A percentile compares a stretch with the other conserved stretches of the same genome.
phyloP scores from a whole-genome alignment of 2,888 invertebrate species.

The Tipula confusa region DNA sequence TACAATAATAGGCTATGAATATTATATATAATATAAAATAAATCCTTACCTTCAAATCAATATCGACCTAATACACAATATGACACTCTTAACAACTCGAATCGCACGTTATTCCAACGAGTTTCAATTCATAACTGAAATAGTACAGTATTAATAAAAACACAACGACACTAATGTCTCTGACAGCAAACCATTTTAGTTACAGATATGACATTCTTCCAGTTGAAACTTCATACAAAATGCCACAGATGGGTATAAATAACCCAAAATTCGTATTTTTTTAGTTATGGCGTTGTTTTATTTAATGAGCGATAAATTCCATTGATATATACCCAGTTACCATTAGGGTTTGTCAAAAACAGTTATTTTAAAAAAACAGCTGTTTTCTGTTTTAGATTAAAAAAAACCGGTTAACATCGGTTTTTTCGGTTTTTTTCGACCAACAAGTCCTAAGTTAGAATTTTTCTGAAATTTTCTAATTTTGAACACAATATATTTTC shows the following conservation, averaged over 20 bases:
- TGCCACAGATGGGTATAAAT: background rate
- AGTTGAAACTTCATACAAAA: background rate
- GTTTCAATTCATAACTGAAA: background rate
- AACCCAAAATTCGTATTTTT: background rate
- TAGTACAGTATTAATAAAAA: background rate
- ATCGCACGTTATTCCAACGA: background rate
- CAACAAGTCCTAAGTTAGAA: no score
- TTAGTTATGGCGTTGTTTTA: background rate
- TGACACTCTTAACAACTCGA: background rate
- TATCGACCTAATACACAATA: background rate
- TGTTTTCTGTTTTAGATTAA: no score
- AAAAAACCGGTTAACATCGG: no score
- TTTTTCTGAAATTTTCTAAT: no score
- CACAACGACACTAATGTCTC: background rate
- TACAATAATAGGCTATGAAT: no score
- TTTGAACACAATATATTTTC: no score
- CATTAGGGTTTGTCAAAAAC: no score
- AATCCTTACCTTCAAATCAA: background rate
- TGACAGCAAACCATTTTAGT: background rate
- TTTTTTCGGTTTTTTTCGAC: no score
- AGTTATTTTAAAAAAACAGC: no score
- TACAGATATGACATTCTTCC: background rate
- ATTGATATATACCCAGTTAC: no score
- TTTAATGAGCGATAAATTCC: background rate
- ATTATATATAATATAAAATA: background rate